A percentile compares a stretch with the other conserved stretches of the same genome.
Evolutionary conservation across 2,888 invertebrate genomes (phyloP).

Genomic region (Rotaria socialis): DNA sequence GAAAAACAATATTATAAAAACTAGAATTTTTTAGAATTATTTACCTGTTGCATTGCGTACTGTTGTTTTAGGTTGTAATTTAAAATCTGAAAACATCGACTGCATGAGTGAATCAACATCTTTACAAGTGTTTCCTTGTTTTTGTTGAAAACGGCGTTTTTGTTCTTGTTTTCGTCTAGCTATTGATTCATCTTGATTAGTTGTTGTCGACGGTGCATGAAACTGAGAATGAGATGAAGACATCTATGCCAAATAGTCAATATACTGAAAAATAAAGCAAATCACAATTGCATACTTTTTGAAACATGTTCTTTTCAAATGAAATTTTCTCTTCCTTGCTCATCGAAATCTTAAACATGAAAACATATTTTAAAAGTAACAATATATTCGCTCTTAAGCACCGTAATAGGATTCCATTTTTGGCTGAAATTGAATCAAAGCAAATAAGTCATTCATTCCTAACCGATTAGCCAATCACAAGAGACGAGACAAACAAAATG

Average conservation of each 20-base stretch:
- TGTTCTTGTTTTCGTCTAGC: background rate
- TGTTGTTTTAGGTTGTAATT: background rate
- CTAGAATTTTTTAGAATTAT: background rate
- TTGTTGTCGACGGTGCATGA: background rate
- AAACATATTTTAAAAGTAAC: background rate
- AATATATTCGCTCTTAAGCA: background rate
- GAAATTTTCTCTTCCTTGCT: background rate
- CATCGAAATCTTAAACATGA: background rate
- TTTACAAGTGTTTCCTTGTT: background rate
- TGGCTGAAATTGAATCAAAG: background rate
- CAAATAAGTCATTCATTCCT: background rate
- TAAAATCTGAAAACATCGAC: background rate
- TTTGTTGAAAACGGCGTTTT: constrained; percentile 35
- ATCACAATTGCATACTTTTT: background rate
- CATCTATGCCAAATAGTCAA: background rate
- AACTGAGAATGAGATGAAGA: background rate
- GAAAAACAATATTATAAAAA: background rate
- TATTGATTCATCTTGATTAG: background rate
- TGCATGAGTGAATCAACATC: constrained; percentile 7
- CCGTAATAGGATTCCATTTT: background rate
- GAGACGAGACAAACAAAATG: background rate
- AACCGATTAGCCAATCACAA: background rate
- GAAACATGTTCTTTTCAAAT: background rate
- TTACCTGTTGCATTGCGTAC: background rate
- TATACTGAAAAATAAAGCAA: background rate